Percentiles rank a stretch among this genome's conserved stretches.
phyloP scores from a whole-genome alignment of 2,113 vertebrate species.

The Ia io region DNA sequence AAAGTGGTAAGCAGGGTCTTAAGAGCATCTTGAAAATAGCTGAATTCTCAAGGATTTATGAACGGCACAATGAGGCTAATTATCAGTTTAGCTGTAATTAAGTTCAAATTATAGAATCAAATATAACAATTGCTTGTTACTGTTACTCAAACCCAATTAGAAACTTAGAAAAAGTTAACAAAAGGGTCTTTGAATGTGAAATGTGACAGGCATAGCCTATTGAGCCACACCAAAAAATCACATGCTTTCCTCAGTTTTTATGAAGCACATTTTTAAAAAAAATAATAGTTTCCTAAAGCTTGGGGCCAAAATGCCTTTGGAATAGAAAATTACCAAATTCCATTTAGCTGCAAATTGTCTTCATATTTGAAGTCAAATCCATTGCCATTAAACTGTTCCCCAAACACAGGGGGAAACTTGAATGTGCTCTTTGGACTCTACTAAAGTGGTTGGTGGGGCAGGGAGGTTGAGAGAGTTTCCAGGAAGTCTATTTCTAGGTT shows the following conservation, averaged over 20 bases:
- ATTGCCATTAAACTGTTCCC: not conserved
- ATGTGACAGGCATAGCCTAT: not conserved
- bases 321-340: slow-evolving; percentile 7
- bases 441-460: not conserved
- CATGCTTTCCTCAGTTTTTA: slow-evolving; percentile 7
- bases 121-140: not conserved
- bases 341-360: not conserved
- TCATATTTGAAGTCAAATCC: slow-evolving; percentile 9
- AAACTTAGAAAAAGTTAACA: slow-evolving; percentile 53
- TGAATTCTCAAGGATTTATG: not conserved
- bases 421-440: slow-evolving; percentile 6
- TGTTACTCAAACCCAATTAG: not conserved
- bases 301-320: not conserved
- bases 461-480: slow-evolving; percentile 5
- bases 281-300: slow-evolving; percentile 15
- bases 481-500: slow-evolving; percentile 47
- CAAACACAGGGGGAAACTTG: slow-evolving; percentile 28
- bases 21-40: not conserved
- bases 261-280: slow-evolving; percentile 16
- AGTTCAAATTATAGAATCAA: not conserved
- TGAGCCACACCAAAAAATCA: not conserved
- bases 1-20: not conserved
- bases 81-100: not conserved
- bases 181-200: not conserved
- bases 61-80: not conserved